Base-by-base conservation (phyloP, 53 echinoderm and acorn worm genomes). In the Hippasteria phrygiana region DNA sequence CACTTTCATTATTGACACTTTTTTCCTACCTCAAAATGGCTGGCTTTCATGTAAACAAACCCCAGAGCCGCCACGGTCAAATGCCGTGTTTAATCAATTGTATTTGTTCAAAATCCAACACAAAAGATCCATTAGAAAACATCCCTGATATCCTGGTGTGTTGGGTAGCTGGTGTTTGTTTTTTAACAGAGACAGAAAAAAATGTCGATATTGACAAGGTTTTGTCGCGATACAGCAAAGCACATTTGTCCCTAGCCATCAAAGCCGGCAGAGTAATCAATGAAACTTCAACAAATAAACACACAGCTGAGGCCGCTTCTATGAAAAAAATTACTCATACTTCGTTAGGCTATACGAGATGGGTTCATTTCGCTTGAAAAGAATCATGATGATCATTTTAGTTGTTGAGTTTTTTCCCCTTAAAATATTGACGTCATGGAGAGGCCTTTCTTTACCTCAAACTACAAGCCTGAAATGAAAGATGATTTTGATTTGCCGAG, bases 1-100 rank as follows among this genome's bases (percentile, higher is more conserved):
- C 82, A 82, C 43, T 82, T 63, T 65, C 82, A 82, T 82, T 82
- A 82, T 82, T 82, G 66, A 65, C 82, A 64, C 31, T 65, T 65
- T 65, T 82, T 32, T 67, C 24, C 24, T 31, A 67, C 69, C 37
- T 5, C 69, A 35, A 33, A 67, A 34, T 67, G 79, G 56, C 39
- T 42, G 79, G 55, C 79, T 79, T 62, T 56, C n/a, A 35, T 24
- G 33, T 26, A 42, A 77, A 41, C 31, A 42, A 26, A 40, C 43
- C 38, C 79, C 39, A 36, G 36, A n/a, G 42, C 79, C 59, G 38
- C 56, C 59, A 55, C 32, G 55, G 31, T 38, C 79, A 79, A 55
- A 34, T 77, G 55, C 38, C 31, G 79, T 79, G 79, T 79, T 79
- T 79, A 79, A 79, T 79, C 59, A 59, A 79, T 79, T 62, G 55